These are phyloP conservation scores for Cancer borealis DNA, from an alignment of 2,888 invertebrate species.

Conservation along the genomic window DNA sequence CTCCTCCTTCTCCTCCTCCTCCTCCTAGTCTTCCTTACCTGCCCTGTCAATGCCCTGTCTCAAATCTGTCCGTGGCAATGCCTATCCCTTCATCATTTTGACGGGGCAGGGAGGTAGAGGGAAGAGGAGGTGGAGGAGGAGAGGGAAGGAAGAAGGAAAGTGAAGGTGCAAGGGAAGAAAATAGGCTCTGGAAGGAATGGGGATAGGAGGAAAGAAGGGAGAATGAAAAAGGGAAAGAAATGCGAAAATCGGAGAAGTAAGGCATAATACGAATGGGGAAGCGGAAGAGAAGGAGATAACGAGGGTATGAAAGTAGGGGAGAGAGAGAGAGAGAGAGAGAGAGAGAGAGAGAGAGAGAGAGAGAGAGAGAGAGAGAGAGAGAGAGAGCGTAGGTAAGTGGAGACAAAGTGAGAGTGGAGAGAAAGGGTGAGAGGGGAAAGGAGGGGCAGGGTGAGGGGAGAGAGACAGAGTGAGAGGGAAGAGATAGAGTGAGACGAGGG, in stretches of 20 bases:
- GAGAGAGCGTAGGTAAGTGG: not conserved
- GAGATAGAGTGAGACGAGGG: not conserved
- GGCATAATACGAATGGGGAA: too few species aligned
- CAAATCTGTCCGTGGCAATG: not conserved
- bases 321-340: not conserved
- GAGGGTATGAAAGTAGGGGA: not conserved
- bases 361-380: not conserved
- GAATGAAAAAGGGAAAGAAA: not conserved
- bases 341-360: slow-evolving; percentile 20
- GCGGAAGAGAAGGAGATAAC: too few species aligned
- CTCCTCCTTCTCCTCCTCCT: slow-evolving; percentile 27
- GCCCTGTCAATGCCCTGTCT: slow-evolving; percentile 7
- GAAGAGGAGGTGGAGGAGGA: not conserved
- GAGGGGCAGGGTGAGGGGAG: not conserved
- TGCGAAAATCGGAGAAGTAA: too few species aligned
- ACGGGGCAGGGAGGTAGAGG: not conserved
- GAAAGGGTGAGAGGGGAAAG: slow-evolving; percentile 25
- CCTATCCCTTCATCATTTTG: not conserved
- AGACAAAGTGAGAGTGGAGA: not conserved
- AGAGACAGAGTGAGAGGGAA: not conserved
- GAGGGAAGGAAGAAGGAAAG: too few species aligned
- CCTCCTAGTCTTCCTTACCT: not conserved
- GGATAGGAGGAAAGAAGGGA: not conserved
- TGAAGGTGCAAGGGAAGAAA: not conserved
- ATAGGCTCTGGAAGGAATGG: not conserved